These are phyloP conservation scores for Drosophila micromelanica DNA, from an alignment of 1,140 invertebrate species.

Conservation along the genomic window DNA sequence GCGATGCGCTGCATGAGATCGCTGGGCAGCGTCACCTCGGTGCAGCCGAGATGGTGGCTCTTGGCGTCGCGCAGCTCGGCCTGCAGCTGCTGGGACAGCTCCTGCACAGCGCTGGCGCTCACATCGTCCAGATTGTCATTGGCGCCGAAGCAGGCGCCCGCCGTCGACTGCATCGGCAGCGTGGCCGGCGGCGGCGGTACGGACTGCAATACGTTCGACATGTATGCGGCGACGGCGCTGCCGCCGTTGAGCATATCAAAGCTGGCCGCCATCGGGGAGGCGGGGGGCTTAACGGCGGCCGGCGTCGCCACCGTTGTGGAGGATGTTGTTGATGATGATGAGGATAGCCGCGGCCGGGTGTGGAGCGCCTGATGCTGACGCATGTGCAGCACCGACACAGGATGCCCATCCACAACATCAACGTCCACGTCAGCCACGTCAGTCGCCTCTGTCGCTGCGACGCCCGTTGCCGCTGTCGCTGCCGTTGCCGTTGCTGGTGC, in stretches of 20 bases:
- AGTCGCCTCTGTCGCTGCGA: constrained; percentile 31
- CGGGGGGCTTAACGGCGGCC: constrained; percentile 45
- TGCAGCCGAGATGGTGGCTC: constrained; percentile 90
- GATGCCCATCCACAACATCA: constrained; percentile 78
- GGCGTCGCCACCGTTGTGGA: constrained; percentile 9
- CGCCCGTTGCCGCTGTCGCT: constrained; percentile 1
- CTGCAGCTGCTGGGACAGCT: constrained; percentile 89
- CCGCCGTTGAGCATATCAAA: constrained; percentile 55
- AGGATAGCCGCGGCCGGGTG: constrained; percentile 48
- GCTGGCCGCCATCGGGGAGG: constrained; percentile 54
- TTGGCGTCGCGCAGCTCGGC: constrained; percentile 91
- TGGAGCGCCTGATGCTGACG: constrained; percentile 72
- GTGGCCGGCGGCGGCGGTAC: constrained; percentile 13
- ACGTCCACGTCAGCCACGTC: constrained; percentile 51
- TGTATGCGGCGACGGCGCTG: constrained; percentile 55
- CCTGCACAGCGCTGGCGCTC: constrained; percentile 82
- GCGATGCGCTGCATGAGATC: constrained; percentile 91
- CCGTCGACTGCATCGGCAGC: constrained; percentile 64
- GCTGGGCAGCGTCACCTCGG: constrained; percentile 91
- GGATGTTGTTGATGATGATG: constrained; percentile 18
- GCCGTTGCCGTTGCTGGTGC: constrained; percentile 40
- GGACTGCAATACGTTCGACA: constrained; percentile 61
- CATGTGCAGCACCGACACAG: constrained; percentile 70
- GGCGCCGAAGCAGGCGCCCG: constrained; percentile 57
- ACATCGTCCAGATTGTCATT: constrained; percentile 72